A percentile compares a stretch with the other conserved stretches of the same genome.
phyloP scores from a whole-genome alignment of 2,888 invertebrate species.

The Eledona agricola region DNA sequence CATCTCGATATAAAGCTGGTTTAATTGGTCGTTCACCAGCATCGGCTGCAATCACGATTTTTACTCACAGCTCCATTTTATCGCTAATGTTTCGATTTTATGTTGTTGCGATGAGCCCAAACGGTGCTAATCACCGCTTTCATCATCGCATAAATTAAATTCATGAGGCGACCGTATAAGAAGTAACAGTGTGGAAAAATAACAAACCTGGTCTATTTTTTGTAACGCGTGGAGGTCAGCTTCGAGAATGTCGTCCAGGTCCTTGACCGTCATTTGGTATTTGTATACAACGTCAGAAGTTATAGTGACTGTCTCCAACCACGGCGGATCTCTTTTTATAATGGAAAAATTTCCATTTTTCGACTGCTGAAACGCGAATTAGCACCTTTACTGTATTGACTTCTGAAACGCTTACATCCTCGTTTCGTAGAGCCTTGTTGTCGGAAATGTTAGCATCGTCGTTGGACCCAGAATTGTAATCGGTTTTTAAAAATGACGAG shows the following conservation, averaged over 20 bases:
- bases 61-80: constrained; percentile 13
- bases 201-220: constrained; percentile 65
- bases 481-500: constrained; percentile 76
- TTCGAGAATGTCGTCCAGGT: constrained; percentile 69
- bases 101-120: constrained; percentile 14
- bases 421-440: constrained; percentile 47
- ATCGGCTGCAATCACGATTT: constrained; percentile 65
- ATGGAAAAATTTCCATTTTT: constrained; percentile 47
- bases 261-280: constrained; percentile 70
- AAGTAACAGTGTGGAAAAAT: constrained; percentile 2
- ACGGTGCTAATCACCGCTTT: constrained; percentile 12
- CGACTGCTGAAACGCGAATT: constrained; percentile 4
- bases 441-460: constrained; percentile 56
- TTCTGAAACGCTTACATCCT: constrained; percentile 51
- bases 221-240: constrained; percentile 69
- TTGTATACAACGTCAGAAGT: constrained; percentile 75
- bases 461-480: constrained; percentile 63
- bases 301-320: constrained; percentile 73
- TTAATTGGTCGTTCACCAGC: constrained; percentile 77
- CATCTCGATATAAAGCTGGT: constrained; percentile 74
- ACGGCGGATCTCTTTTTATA: constrained; percentile 69
- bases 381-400: constrained; percentile 5
- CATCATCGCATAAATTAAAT: constrained; percentile 13
- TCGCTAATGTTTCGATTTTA: constrained; percentile 20
- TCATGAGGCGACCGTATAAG: constrained; percentile 3